These are phyloP conservation scores for Gnatocerus cornutus DNA, from an alignment of 2,888 invertebrate species.

Conservation along the genomic window DNA sequence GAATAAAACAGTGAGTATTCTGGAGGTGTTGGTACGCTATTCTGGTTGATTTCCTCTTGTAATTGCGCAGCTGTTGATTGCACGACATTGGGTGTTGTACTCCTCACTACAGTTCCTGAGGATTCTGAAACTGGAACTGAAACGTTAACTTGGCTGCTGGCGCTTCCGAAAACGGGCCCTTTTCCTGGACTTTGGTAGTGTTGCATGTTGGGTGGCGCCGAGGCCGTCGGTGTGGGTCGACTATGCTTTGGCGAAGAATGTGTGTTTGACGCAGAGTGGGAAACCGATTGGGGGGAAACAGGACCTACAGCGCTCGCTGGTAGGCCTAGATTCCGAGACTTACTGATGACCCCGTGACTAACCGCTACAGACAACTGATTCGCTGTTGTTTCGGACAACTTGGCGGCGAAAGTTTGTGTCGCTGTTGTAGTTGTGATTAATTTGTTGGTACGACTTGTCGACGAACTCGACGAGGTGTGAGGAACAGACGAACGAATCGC, in stretches of 20 bases:
- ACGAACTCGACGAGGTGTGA: constrained; percentile 45
- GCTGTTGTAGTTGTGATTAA: constrained; percentile 65
- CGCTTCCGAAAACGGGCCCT: constrained; percentile 46
- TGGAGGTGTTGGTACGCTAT: constrained; percentile 72
- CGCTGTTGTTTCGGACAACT: constrained; percentile 74
- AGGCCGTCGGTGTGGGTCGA: constrained; percentile 68
- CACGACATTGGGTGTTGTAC: constrained; percentile 52
- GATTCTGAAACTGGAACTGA: constrained; percentile 45
- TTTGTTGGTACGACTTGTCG: constrained; percentile 54
- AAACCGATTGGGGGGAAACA: constrained; percentile 62
- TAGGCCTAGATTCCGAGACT: constrained; percentile 44
- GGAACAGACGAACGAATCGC: constrained; percentile 47
- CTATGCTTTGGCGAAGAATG: constrained; percentile 63
- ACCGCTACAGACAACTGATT: constrained; percentile 53
- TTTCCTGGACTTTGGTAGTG: constrained; percentile 65
- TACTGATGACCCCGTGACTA: constrained; percentile 50
- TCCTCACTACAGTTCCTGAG: constrained; percentile 23
- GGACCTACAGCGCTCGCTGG: constrained; percentile 60
- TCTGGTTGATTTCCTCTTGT: constrained; percentile 20
- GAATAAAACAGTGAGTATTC: constrained; percentile 94
- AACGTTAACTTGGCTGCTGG: constrained; percentile 35
- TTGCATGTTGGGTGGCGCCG: constrained; percentile 69
- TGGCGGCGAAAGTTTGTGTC: constrained; percentile 84
- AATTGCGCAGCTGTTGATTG: constrained; percentile 51
- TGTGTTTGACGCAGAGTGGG: constrained; percentile 54